Percentiles rank a stretch among this genome's conserved stretches.
These are phyloP conservation scores for Mythimna lalbum DNA, from an alignment of 2,888 invertebrate genomes.

Conservation along the genomic window DNA sequence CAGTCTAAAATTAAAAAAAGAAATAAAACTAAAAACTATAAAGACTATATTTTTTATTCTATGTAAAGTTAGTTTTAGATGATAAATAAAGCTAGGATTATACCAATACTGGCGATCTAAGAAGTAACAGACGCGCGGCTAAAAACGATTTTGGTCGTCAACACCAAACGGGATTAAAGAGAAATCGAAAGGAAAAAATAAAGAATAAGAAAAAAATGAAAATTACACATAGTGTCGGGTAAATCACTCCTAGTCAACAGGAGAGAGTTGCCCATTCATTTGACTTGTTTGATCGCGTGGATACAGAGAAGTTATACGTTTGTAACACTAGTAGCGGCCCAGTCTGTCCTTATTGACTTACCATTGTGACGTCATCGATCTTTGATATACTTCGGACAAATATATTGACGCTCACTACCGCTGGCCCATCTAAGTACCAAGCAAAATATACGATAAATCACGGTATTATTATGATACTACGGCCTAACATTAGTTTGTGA, in stretches of 20 bases:
- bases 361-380: conserved; percentile 99
- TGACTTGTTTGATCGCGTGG: conserved; percentile 85
- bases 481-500: conserved; percentile 75
- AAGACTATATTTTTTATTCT: conserved; percentile 53
- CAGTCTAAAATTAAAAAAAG: conserved; percentile 75
- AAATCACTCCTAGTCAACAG: conserved; percentile 82
- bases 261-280: conserved; percentile 89
- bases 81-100: conserved; percentile 66
- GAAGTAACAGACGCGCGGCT: conserved; percentile 71
- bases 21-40: conserved; percentile 65
- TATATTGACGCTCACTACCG: conserved; percentile 99
- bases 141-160: conserved; percentile 91
- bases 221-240: conserved; percentile 80
- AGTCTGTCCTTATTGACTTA: conserved; percentile 93
- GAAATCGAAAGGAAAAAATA: conserved; percentile 74
- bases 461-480: conserved; percentile 76
- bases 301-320: conserved; percentile 76
- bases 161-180: conserved; percentile 84
- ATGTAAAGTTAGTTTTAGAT: conserved; percentile 52
- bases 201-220: conserved; percentile 77
- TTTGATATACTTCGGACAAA: conserved; percentile 99
- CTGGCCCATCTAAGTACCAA: conserved; percentile 96
- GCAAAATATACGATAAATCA: conserved; percentile 87
- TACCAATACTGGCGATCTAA: conserved; percentile 61
- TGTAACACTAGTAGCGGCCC: conserved; percentile 83